phyloP scores from a whole-genome alignment of 2,113 vertebrate species.

The Mesocricetus auratus region DNA sequence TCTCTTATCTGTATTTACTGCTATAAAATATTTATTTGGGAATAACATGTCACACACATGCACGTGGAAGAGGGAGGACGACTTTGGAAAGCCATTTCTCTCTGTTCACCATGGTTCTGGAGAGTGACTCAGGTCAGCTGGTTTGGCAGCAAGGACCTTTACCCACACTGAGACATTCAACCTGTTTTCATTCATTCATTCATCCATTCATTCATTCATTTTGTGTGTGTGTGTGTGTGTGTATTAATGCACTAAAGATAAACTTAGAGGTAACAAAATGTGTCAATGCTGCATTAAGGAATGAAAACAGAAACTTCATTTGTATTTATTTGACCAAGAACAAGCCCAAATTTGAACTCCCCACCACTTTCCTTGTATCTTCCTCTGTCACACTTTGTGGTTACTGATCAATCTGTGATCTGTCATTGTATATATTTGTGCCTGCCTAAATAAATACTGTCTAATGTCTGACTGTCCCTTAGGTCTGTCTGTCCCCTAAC shows the following conservation, averaged over 20 bases:
- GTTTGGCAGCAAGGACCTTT: neutral
- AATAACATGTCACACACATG: neutral
- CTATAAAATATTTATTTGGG: neutral
- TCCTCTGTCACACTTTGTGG: neutral
- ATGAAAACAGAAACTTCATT: neutral
- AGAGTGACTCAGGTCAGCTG: neutral
- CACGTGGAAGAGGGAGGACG: neutral
- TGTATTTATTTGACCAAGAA: neutral
- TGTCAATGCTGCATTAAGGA: neutral
- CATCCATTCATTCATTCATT: no score
- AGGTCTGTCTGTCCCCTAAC: neutral
- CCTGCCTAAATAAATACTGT: neutral
- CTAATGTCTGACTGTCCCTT: neutral
- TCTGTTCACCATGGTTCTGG: neutral
- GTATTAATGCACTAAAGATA: neutral
- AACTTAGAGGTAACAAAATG: neutral
- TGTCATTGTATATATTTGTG: neutral
- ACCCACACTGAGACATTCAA: neutral
- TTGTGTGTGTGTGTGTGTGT: neutral
- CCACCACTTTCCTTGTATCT: neutral
- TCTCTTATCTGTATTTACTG: neutral
- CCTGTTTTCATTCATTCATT: neutral
- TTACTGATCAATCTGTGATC: neutral
- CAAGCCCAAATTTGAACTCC: neutral
- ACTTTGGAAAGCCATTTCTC: neutral